Evolutionary conservation across 64 coral and sea anemone genomes (phyloP), one percentile per base, ranked within the genome.

Genomic region (Montipora efflorescens): DNA sequence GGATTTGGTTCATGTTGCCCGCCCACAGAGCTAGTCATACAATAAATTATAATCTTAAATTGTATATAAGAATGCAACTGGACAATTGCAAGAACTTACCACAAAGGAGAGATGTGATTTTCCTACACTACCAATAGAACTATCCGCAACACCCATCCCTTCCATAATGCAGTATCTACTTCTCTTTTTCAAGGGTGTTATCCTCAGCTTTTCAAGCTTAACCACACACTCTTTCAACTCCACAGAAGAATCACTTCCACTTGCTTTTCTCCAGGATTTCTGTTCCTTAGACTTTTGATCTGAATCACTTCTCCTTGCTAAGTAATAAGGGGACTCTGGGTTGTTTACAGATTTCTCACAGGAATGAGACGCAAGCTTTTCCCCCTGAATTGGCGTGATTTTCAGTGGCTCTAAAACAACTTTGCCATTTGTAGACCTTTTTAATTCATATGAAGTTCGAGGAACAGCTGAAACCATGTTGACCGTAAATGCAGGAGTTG

Each of bases 151-250:
- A 21, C 48, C 20, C 8, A 90, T n/a, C 5, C 45, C 77, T 25
- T 23, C n/a, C 51, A 16, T 28, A 12, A 8, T 11, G n/a, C 44
- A 74, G 47, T 79, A 67, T 72, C 67, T 90, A 43, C 77, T 52
- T 22, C 13, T 80, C 46, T 90, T 79, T 68, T 80, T 92, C 22
- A 83, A 86, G 23, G 90, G 90, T 67, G 90, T 73, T 75, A 97
- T 86, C 69, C 59, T 91, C 22, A 97, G 68, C 49, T 85, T 97
- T 50, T 97, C 95, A 16, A 95, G 77, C 9, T 89, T 91, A 21
- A 98, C 96, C 36, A 94, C 90, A 66, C 95, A 97, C 14, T 97
- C 89, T 19, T 68, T 82, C 7, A 98, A 2, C 14, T 79, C 51
- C 23, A 72, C 70, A 47, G 88, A 64, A 3, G 25, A 50, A 48